These are phyloP conservation scores for Nebria brevicollis DNA, from an alignment of 2,888 invertebrate genomes.

Conservation along the genomic window DNA sequence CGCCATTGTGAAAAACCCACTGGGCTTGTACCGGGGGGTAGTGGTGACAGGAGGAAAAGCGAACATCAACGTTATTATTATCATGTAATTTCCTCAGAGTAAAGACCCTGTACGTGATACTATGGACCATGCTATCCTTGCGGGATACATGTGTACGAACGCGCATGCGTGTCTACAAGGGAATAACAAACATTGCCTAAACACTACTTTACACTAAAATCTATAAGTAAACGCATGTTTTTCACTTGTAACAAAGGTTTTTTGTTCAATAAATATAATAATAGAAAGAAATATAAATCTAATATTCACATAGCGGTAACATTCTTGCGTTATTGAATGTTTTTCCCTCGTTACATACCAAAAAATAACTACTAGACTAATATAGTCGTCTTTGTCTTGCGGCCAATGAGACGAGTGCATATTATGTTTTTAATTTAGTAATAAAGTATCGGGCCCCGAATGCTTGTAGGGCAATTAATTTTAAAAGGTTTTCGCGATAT, in stretches of 20 bases:
- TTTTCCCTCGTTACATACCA: neutral
- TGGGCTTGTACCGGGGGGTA: neutral
- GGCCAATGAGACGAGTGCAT: slow-evolving; percentile 30
- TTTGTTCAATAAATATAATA: too few species aligned
- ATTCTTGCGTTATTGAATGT: neutral
- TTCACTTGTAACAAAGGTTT: too few species aligned
- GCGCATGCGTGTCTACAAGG: neutral
- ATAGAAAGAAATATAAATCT: too few species aligned
- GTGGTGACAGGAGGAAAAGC: neutral
- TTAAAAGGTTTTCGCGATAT: slow-evolving; percentile 63
- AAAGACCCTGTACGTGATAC: slow-evolving; percentile 50
- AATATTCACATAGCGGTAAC: too few species aligned
- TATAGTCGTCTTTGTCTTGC: slow-evolving; percentile 20
- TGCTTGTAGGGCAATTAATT: slow-evolving; percentile 60
- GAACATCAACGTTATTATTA: slow-evolving; percentile 55
- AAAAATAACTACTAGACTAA: slow-evolving; percentile 1
- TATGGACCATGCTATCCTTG: slow-evolving; percentile 46
- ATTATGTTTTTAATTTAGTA: slow-evolving; percentile 59
- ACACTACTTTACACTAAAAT: too few species aligned
- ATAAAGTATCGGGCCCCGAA: slow-evolving; percentile 59
- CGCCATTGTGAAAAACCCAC: neutral
- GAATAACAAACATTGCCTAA: neutral
- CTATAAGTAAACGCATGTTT: too few species aligned
- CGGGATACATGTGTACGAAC: neutral
- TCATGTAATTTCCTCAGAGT: slow-evolving; percentile 57